Base-by-base conservation (phyloP, 2,113 vertebrate genomes). In the Petaurus breviceps region DNA sequence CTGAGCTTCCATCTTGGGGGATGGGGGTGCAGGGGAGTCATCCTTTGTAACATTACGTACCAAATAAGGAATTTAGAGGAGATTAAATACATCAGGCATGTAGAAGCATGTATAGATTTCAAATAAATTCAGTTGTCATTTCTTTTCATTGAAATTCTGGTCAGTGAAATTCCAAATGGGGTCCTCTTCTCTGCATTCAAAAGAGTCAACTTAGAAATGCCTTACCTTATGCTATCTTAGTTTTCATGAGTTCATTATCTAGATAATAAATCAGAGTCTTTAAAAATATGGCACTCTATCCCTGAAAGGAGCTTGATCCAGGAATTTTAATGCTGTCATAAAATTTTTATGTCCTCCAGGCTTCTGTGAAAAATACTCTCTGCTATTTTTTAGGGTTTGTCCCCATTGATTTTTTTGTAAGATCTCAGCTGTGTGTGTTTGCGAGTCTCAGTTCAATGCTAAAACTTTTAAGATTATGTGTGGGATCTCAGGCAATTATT, bases 211-310 rank as follows among this genome's bases (percentile, higher is more conserved):
- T 68, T 92, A 93, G 92, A 96, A 37, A 2, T 46, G 19, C 51
- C 43, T 91, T 28, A 61, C 14, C 55, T 53, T 89, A 91, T 53
- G 53, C 90, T 95, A 53, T 11, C 51, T 19, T 47, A 19, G n/a
- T 89, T 94, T 93, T 90, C 53, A 90, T 2, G 1, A 90, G 43
- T 91, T 90, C 91, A 51, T 96, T 95, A 92, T 47, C 61, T 90
- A 57, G 54, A 49, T 94, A 94, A 94, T 96, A 97, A 94, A 94
- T 96, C 94, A 94, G 89, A 49, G 12, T 94, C 93, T 95, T n/a
- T 93, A 91, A 96, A 94, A 92, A 51, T 51, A 55, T 53, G 26
- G 37, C 55, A 53, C 22, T 90, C 61, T 92, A 90, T 95, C 89
- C 94, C 46, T 90, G 53, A 94, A 53, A 95, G 61, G 14, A 84